Conservation (phyloP, 2,888 invertebrate genomes). For the Drosophila maculinotata region DNA sequence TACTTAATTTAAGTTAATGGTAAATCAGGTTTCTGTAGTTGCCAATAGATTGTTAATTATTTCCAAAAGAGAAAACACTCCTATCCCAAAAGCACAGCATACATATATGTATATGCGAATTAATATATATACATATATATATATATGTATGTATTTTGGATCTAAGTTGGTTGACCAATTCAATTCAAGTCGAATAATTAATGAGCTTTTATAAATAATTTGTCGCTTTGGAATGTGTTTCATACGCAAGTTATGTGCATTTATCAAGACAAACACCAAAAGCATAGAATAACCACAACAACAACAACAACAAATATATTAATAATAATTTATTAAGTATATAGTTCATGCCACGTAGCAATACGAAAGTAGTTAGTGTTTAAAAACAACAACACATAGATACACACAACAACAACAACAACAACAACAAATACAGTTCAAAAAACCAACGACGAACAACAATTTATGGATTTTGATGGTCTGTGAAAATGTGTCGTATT, state of each 20-base stretch:
- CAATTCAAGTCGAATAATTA: conserved; percentile 63
- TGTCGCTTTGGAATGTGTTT: conserved; percentile 81
- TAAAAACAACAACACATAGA: conserved; percentile 19
- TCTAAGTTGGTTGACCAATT: conserved; percentile 55
- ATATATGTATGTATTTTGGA: conserved; percentile 6
- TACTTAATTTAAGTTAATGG: conserved; percentile 51
- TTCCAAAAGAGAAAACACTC: neutral
- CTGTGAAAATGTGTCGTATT: conserved; percentile 4
- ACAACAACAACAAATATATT: conserved; percentile 29
- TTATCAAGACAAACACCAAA: conserved; percentile 46
- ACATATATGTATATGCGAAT: too few relatives aligned
- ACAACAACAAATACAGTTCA: conserved; percentile 6
- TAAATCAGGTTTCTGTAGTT: conserved; percentile 71
- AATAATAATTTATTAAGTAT: conserved; percentile 42
- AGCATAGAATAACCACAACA: conserved; percentile 17
- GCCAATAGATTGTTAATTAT: conserved; percentile 59
- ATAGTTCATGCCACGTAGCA: conserved; percentile 27
- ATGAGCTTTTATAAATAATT: conserved; percentile 78
- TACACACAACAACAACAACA: conserved; percentile 1
- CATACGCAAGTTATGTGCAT: conserved; percentile 76
- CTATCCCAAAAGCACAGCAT: conserved; percentile 1
- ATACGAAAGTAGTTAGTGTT: conserved; percentile 40
- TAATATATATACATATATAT: too few relatives aligned
- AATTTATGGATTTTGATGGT: conserved; percentile 8
- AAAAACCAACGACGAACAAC: conserved; percentile 15